Evolutionary conservation across 2,797 vertebrate species (phyloP), one percentile per base, ranked within the genome.

Genomic region (Rhodeus uyekii): DNA sequence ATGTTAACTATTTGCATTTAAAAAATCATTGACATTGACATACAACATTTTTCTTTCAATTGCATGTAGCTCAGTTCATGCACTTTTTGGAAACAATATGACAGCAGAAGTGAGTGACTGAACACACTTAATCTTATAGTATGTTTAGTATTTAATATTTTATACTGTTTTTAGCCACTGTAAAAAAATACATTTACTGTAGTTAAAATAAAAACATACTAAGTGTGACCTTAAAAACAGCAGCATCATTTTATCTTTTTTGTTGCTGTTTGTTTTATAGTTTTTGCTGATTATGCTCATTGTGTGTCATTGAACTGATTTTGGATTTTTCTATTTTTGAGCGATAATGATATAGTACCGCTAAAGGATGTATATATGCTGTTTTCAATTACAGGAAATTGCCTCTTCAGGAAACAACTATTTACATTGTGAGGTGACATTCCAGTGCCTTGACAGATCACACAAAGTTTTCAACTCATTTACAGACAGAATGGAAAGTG

Each of bases 401-500:
- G 60, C 5, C 73, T 44, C 55, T 63, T 64, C 32, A 24, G 8
- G 67, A 77, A 64, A 53, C 78, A 27, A 55, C 22, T 12, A 48
- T 72, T 81, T 63, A 76, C 48, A 36, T 18, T 32, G 64, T 76
- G 44, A 50, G 36, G 39, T 64, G 79, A 73, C 39, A 72, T n/a
- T 60, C 46, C 44, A 44, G 39, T 58, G 58, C 64, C n/a, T 34
- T 72, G 13, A 78, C 67, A 34, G 61, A 38, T 77, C 48, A 19
- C 38, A 64, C 8, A 69, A 12, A 53, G 3, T 61, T 61, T 63
- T 67, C 29, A 61, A 50, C 61, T 78, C 29, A 18, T 58, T 50
- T 27, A 13, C 3, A 80, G 78, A 5, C 22, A 86, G 72, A 77
- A 95, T 94, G 94, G 90, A 92, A 5, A 5, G 69, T 78, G 80